Conservation (phyloP, 35 echinoderm and acorn worm genomes). For the Anneissia japonica region DNA sequence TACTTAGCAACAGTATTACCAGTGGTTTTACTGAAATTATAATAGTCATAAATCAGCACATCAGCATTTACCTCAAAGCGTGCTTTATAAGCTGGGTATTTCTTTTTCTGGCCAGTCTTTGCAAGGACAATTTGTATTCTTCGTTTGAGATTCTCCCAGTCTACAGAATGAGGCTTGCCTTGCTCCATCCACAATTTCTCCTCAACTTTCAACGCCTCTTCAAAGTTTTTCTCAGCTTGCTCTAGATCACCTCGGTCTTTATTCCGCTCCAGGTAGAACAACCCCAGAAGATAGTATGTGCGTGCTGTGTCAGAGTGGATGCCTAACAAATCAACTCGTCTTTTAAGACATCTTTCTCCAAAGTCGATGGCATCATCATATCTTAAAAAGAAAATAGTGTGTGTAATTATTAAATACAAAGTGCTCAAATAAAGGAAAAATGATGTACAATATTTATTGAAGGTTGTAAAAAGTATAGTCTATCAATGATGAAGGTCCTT, state of each 20-base stretch:
- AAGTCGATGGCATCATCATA: slow-evolving; percentile 75
- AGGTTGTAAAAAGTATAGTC: neutral
- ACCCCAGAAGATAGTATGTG: slow-evolving; percentile 73
- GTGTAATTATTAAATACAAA: too few species aligned
- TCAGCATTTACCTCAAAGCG: slow-evolving; percentile 57
- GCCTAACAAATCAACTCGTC: slow-evolving; percentile 45
- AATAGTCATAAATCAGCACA: too few species aligned
- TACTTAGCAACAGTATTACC: too few species aligned
- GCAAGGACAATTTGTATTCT: slow-evolving; percentile 35
- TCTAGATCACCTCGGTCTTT: slow-evolving; percentile 15
- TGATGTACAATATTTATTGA: neutral
- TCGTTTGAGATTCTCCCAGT: slow-evolving; percentile 67
- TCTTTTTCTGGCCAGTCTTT: slow-evolving; percentile 39
- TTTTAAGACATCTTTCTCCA: slow-evolving; percentile 55
- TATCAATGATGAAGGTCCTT: too few species aligned
- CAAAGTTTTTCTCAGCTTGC: slow-evolving; percentile 59
- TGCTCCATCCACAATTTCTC: slow-evolving; percentile 72
- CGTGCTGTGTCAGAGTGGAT: slow-evolving; percentile 67
- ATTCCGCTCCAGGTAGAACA: slow-evolving; percentile 41
- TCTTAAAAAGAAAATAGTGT: slow-evolving; percentile 1
- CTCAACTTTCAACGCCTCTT: slow-evolving; percentile 78
- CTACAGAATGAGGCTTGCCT: slow-evolving; percentile 77
- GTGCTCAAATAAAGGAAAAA: too few species aligned
- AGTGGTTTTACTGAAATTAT: too few species aligned
- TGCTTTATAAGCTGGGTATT: slow-evolving; percentile 32